Evolutionary conservation across 2,888 invertebrate genomes (phyloP).

Genomic region (Eubasilissa splendida): DNA sequence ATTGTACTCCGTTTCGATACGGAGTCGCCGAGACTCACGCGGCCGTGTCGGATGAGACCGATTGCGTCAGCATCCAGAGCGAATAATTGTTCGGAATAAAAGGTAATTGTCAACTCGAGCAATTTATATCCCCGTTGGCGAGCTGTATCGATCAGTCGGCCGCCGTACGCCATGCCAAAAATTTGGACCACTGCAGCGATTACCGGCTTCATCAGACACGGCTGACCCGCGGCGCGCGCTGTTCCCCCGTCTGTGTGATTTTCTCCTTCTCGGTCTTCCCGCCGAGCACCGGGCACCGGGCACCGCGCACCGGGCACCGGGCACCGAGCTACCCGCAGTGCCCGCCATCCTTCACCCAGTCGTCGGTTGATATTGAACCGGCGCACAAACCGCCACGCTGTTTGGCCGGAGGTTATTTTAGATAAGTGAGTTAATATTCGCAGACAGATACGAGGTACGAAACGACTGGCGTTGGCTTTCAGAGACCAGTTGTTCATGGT

Average conservation of each 20-base stretch:
- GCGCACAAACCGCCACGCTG: background rate
- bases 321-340: conserved; percentile 10
- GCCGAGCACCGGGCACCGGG: background rate
- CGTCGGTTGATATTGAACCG: conserved; percentile 39
- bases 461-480: conserved; percentile 1
- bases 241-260: conserved; percentile 16
- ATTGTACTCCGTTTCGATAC: conserved; percentile 22
- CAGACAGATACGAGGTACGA: conserved; percentile 6
- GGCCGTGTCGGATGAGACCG: conserved; percentile 17
- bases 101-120: conserved; percentile 35
- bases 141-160: conserved; percentile 7
- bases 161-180: conserved; percentile 34
- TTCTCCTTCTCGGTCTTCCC: background rate
- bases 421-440: conserved; percentile 12
- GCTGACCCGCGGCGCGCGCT: conserved; percentile 27
- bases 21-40: conserved; percentile 8
- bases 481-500: conserved; percentile 39
- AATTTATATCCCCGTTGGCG: conserved; percentile 36
- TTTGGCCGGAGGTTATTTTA: conserved; percentile 14
- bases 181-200: conserved; percentile 8
- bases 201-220: conserved; percentile 3
- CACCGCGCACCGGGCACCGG: background rate
- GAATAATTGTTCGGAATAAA: conserved; percentile 42
- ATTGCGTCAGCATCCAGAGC: conserved; percentile 39
- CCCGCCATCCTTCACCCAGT: conserved; percentile 29